Conservation (phyloP, 2,888 invertebrate species). For the Dynastes grantii region DNA sequence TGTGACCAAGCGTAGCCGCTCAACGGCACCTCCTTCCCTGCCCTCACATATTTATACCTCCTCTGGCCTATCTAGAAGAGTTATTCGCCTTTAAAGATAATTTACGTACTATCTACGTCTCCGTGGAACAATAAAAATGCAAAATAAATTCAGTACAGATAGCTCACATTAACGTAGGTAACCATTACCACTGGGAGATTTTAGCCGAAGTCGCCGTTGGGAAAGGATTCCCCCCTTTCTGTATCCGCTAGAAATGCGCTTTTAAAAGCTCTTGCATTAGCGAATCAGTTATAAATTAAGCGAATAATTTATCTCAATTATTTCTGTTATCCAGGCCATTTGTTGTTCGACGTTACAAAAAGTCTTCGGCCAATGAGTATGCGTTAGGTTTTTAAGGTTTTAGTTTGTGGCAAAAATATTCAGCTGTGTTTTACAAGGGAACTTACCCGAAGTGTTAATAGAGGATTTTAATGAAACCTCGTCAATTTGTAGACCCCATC, state of each 20-base stretch:
- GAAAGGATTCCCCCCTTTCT: not conserved
- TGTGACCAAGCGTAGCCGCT: no score
- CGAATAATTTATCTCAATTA: slow-evolving; percentile 45
- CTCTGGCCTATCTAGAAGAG: slow-evolving; percentile 33
- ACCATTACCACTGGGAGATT: slow-evolving; percentile 27
- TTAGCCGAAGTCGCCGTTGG: not conserved
- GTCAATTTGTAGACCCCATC: no score
- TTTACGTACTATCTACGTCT: slow-evolving; percentile 33
- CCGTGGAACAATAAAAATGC: slow-evolving; percentile 41
- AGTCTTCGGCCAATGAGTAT: no score
- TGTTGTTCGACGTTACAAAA: not conserved
- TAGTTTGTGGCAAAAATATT: no score
- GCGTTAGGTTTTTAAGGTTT: no score
- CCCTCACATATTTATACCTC: not conserved
- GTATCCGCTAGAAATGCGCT: not conserved
- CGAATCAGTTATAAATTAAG: slow-evolving; percentile 42
- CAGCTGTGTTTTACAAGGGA: no score
- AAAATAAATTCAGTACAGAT: slow-evolving; percentile 39
- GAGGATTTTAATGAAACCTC: no score
- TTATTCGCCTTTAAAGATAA: slow-evolving; percentile 42
- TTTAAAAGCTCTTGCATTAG: slow-evolving; percentile 44
- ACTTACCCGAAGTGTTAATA: no score
- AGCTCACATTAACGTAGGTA: slow-evolving; percentile 39
- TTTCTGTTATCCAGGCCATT: slow-evolving; percentile 39
- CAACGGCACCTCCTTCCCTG: no score